Evolutionary conservation across 2,113 vertebrate genomes (phyloP).

Genomic region (Megalops atlanticus): DNA sequence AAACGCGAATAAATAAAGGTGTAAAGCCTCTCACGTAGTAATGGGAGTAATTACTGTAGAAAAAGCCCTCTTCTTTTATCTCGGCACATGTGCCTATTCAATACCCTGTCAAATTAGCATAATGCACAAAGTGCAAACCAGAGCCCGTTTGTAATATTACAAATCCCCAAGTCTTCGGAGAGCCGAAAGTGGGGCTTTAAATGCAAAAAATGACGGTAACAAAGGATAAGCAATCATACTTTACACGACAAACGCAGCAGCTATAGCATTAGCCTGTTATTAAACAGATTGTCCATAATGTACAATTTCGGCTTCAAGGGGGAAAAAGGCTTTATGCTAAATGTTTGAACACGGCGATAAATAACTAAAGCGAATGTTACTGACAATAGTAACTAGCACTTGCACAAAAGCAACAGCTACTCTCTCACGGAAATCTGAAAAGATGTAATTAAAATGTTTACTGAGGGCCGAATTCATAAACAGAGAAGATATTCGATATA

Average conservation of each 20-base stretch:
- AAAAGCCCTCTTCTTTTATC: constrained; percentile 1
- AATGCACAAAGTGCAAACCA: background rate
- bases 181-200: background rate
- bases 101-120: constrained; percentile 1
- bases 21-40: background rate
- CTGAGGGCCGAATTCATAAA: too few species aligned
- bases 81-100: background rate
- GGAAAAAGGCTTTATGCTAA: too few species aligned
- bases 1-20: constrained; percentile 10
- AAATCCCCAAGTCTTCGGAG: background rate
- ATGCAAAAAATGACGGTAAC: constrained; percentile 5
- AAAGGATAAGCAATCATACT: background rate
- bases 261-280: background rate
- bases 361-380: too few species aligned
- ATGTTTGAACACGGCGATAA: too few species aligned
- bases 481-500: too few species aligned
- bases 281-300: background rate
- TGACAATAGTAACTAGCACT: background rate
- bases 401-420: too few species aligned
- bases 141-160: background rate
- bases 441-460: too few species aligned
- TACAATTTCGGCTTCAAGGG: too few species aligned
- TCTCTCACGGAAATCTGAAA: too few species aligned
- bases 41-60: constrained; percentile 20
- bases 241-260: background rate